phyloP scores from a whole-genome alignment of 2,888 invertebrate species.

The Dioctria rufipes region DNA sequence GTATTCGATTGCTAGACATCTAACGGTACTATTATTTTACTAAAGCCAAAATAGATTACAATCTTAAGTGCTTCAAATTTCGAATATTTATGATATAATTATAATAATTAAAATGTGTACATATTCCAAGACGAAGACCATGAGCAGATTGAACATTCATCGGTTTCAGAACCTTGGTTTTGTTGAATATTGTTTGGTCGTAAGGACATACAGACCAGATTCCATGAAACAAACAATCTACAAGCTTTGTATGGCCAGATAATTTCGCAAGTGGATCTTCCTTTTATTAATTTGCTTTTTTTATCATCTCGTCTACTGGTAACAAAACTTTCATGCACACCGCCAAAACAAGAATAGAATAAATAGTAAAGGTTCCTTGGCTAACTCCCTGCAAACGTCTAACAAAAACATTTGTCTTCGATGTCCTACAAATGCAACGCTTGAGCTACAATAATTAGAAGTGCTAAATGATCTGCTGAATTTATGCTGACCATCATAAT shows the following conservation, averaged over 20 bases:
- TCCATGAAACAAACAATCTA: conserved; percentile 99
- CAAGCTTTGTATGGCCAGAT: conserved; percentile 94
- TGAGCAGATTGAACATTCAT: conserved; percentile 71
- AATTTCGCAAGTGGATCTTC: conserved; percentile 93
- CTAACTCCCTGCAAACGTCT: conserved; percentile 96
- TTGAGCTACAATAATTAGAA: no score
- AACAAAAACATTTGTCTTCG: conserved; percentile 87
- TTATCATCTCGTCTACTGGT: conserved; percentile 98
- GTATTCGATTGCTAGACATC: conserved; percentile 40
- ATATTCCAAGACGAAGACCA: conserved; percentile 72
- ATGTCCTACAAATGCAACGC: conserved; percentile 98
- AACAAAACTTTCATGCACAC: conserved; percentile 96
- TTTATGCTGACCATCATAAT: no score
- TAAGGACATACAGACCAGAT: conserved; percentile 93
- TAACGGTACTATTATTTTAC: conserved; percentile 15
- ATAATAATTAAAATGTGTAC: conserved; percentile 63
- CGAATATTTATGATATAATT: conserved; percentile 40
- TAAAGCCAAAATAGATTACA: conserved; percentile 45
- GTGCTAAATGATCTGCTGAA: no score
- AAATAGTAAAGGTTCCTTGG: conserved; percentile 98
- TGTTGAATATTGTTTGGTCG: conserved; percentile 77
- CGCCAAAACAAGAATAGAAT: conserved; percentile 98
- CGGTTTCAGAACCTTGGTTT: conserved; percentile 69
- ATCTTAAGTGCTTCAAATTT: conserved; percentile 43
- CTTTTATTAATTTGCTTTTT: conserved; percentile 88